Percentiles rank a stretch among this genome's conserved stretches.
Evolutionary conservation across 1,140 invertebrate species (phyloP).

Genomic region (Hermatobates lingyangjiaoensis): DNA sequence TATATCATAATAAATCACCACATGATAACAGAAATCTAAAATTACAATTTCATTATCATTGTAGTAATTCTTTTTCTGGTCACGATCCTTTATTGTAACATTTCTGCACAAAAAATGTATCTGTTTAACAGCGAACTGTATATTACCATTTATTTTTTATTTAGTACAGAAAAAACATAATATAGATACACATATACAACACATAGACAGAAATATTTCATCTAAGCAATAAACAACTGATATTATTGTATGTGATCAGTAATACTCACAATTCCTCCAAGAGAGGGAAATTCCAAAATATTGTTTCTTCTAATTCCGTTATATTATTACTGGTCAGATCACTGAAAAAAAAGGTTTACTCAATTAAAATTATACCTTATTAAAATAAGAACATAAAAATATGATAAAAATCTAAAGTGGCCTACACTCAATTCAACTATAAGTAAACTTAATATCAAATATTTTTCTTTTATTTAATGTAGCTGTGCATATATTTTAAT

Average conservation of each 20-base stretch:
- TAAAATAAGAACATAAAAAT: no score
- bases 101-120: background rate
- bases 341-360: slow-evolving; percentile 22
- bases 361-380: no score
- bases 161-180: background rate
- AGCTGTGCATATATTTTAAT: no score
- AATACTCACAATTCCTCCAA: slow-evolving; percentile 31
- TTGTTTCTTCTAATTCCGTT: slow-evolving; percentile 25
- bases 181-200: background rate
- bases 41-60: no score
- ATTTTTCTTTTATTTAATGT: no score
- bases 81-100: background rate
- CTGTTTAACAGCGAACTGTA: background rate
- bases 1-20: no score
- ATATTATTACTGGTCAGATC: slow-evolving; percentile 29
- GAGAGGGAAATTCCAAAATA: slow-evolving; percentile 25
- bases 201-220: background rate
- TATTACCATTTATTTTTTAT: background rate
- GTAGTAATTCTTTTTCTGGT: no score
- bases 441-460: no score
- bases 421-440: no score
- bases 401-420: no score
- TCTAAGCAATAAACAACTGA: background rate
- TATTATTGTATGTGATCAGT: background rate
- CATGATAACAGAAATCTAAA: no score